Evolutionary conservation across 2,113 vertebrate species (phyloP).

Genomic region (Hirundichthys speculiger): DNA sequence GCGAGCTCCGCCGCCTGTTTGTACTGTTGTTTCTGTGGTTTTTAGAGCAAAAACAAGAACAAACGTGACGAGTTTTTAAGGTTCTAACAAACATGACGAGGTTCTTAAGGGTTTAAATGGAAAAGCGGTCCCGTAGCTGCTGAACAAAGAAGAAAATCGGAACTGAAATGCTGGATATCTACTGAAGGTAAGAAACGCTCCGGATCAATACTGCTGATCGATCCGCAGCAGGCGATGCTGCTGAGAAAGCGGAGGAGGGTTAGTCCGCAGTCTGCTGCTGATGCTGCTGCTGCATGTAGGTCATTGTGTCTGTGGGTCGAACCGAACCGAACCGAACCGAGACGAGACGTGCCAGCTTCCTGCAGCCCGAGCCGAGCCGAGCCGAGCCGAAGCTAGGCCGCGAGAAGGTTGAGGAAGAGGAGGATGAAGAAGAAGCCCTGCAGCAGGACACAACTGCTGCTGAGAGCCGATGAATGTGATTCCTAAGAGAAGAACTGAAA

Average conservation of each 20-base stretch:
- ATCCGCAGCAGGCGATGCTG: conserved; percentile 24
- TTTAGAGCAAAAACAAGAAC: conserved; percentile 2
- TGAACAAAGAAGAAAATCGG: conserved; percentile 6
- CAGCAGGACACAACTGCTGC: conserved; percentile 9
- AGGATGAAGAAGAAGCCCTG: conserved; percentile 33
- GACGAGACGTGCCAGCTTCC: conserved; percentile 36
- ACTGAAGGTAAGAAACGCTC: conserved; percentile 61
- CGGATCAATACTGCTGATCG: conserved; percentile 28
- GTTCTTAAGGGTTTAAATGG: too few relatives aligned
- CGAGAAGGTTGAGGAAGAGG: conserved; percentile 4
- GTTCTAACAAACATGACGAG: background rate
- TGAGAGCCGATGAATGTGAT: too few relatives aligned
- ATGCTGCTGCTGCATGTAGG: conserved; percentile 61
- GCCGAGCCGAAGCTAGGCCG: conserved; percentile 52
- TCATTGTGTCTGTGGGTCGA: conserved; percentile 72
- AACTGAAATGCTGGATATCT: conserved; percentile 60
- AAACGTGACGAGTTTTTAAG: too few relatives aligned
- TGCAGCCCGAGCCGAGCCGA: conserved; percentile 23
- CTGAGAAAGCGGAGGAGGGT: conserved; percentile 17
- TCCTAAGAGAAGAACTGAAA: too few relatives aligned
- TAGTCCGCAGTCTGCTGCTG: conserved; percentile 23
- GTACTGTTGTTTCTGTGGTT: conserved; percentile 15
- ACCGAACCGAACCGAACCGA: conserved; percentile 35
- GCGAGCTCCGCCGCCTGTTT: conserved; percentile 39
- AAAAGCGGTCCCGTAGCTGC: background rate